phyloP scores from a whole-genome alignment of 2,797 vertebrate species.

The Microctenopoma steveboyesi region DNA sequence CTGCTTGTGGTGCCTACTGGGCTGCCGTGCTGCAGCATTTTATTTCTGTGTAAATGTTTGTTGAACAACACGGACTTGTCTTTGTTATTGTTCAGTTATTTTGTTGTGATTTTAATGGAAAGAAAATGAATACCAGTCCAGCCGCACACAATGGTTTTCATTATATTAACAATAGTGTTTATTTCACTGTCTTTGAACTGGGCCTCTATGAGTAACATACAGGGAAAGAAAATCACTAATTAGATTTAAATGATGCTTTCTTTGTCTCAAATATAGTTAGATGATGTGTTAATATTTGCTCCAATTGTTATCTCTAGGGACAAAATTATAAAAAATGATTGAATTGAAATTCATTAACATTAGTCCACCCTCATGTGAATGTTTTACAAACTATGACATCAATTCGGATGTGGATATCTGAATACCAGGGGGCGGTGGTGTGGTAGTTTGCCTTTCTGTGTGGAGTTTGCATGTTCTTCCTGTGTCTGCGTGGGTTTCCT shows the following conservation, averaged over 20 bases:
- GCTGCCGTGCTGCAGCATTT: constrained; percentile 62
- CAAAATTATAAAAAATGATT: constrained; percentile 27
- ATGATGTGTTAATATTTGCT: constrained; percentile 7
- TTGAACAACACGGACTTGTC: constrained; percentile 63
- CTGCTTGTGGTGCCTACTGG: constrained; percentile 69
- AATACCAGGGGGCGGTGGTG: not conserved
- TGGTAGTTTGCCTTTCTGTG: too few relatives aligned
- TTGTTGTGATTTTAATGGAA: constrained; percentile 64
- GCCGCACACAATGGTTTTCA: constrained; percentile 70
- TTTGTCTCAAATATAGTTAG: constrained; percentile 42
- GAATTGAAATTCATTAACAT: constrained; percentile 7
- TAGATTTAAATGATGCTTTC: constrained; percentile 47
- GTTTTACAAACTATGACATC: constrained; percentile 54
- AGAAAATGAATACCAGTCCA: constrained; percentile 48
- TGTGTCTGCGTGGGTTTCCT: too few relatives aligned
- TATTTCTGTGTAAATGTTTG: constrained; percentile 59
- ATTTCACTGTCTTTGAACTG: constrained; percentile 68
- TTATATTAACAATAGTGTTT: constrained; percentile 79
- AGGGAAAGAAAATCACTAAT: constrained; percentile 50
- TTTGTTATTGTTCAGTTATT: constrained; percentile 66
- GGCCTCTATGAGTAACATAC: constrained; percentile 42
- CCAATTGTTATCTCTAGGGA: constrained; percentile 9
- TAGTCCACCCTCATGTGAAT: constrained; percentile 25
- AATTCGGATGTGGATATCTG: constrained; percentile 48
- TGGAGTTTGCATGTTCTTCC: too few relatives aligned